Conservation (phyloP, 2,113 vertebrate species). For the Amazona vittata region DNA sequence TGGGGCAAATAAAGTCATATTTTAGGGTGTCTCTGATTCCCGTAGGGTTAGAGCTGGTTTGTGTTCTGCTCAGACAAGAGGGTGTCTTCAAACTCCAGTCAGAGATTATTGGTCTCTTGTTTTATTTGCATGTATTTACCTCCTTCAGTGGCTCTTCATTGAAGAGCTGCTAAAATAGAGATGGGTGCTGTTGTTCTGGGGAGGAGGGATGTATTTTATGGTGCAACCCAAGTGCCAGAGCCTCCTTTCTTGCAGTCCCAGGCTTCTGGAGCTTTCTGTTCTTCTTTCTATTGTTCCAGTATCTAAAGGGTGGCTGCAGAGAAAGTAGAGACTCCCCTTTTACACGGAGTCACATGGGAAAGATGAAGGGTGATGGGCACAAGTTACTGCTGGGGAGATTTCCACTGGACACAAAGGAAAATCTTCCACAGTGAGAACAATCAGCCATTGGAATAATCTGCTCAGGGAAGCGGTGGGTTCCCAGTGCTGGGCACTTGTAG, state of each 20-base stretch:
- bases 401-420: not conserved
- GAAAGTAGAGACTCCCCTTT: not conserved
- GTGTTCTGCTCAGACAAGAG: rapidly evolving
- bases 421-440: not conserved
- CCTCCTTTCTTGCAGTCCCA: not conserved
- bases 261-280: not conserved
- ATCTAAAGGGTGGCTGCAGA: not conserved
- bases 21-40: not conserved
- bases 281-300: not conserved
- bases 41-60: not conserved
- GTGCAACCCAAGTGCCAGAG: not conserved
- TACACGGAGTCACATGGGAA: not conserved
- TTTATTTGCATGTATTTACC: not conserved
- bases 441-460: not conserved
- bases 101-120: not conserved
- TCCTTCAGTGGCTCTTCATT: not conserved
- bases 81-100: not conserved
- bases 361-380: not conserved
- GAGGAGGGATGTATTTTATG: rapidly evolving
- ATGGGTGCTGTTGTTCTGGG: not conserved
- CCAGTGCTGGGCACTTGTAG: not conserved
- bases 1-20: rapidly evolving
- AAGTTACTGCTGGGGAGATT: not conserved
- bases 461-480: not conserved
- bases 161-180: not conserved